phyloP scores from a whole-genome alignment of 2,113 vertebrate genomes.

The Heterochromis multidens region DNA sequence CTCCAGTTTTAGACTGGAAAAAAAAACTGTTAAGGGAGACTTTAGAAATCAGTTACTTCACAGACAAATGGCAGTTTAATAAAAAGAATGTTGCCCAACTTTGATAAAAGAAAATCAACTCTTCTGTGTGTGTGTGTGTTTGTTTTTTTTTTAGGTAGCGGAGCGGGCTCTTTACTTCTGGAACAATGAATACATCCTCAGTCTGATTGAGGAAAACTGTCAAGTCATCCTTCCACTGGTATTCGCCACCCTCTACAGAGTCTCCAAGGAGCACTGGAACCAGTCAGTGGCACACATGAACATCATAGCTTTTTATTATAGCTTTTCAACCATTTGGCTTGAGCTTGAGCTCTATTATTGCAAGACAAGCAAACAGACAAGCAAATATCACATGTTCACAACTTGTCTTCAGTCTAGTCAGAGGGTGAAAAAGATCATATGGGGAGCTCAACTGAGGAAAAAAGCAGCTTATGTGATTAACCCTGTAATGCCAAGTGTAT shows the following conservation, averaged over 20 bases:
- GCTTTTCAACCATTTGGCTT: neutral
- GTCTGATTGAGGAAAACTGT: constrained; percentile 93
- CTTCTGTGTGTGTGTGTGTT: neutral
- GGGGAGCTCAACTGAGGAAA: neutral
- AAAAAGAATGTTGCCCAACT: neutral
- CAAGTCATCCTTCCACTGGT: constrained; percentile 89
- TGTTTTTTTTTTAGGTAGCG: constrained; percentile 78
- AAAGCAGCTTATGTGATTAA: neutral
- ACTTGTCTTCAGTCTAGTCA: neutral
- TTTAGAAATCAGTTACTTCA: neutral
- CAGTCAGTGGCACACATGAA: constrained; percentile 76
- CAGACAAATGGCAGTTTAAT: neutral
- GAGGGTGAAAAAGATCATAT: neutral
- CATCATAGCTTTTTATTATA: neutral
- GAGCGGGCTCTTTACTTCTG: constrained; percentile 95
- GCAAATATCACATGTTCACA: neutral
- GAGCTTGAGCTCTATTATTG: neutral
- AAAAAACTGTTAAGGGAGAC: neutral
- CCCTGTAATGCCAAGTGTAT: neutral
- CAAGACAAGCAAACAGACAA: rapidly evolving
- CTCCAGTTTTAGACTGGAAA: neutral
- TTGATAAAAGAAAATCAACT: neutral
- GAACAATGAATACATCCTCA: constrained; percentile 95
- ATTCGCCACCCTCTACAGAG: constrained; percentile 89
- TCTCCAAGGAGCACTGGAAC: constrained; percentile 95